A percentile compares a stretch with the other conserved stretches of the same genome.
phyloP scores from a whole-genome alignment of 2,797 vertebrate species.

The Poliocrania exsul region DNA sequence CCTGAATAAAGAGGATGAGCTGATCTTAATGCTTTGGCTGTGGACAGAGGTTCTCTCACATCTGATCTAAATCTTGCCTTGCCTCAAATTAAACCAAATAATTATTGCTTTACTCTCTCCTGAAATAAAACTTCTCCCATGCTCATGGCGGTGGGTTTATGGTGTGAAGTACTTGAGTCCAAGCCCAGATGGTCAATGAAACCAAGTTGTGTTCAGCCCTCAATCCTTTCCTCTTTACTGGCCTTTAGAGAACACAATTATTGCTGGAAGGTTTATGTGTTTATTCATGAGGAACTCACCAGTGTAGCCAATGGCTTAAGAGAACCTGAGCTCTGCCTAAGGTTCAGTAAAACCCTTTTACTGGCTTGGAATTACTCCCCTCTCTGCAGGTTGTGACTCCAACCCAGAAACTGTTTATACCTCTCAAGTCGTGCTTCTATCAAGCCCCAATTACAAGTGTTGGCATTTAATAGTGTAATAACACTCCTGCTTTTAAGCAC shows the following conservation, averaged over 20 bases:
- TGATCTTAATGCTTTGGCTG: too few relatives aligned
- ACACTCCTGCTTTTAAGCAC: neutral
- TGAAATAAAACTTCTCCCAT: neutral
- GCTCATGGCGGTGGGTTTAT: neutral
- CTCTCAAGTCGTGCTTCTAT: neutral
- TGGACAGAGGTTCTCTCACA: neutral
- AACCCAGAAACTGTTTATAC: neutral
- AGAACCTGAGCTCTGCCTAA: neutral
- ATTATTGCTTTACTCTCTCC: neutral
- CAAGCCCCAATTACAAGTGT: neutral
- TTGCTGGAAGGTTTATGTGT: neutral
- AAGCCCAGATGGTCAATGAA: neutral
- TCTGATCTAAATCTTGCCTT: neutral
- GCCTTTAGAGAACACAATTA: neutral
- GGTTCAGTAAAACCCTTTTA: neutral
- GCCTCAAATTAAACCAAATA: neutral
- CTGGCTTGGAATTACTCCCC: neutral
- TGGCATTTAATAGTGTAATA: neutral
- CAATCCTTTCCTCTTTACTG: neutral
- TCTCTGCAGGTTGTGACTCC: neutral
- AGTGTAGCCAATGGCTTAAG: neutral
- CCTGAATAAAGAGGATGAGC: neutral
- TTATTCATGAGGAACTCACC: neutral
- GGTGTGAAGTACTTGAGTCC: neutral
- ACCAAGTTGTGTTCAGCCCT: neutral